Percentiles rank a stretch among this genome's conserved stretches.
Evolutionary conservation across 2,888 invertebrate species (phyloP).

Genomic region (Cecidostiba fungosa): DNA sequence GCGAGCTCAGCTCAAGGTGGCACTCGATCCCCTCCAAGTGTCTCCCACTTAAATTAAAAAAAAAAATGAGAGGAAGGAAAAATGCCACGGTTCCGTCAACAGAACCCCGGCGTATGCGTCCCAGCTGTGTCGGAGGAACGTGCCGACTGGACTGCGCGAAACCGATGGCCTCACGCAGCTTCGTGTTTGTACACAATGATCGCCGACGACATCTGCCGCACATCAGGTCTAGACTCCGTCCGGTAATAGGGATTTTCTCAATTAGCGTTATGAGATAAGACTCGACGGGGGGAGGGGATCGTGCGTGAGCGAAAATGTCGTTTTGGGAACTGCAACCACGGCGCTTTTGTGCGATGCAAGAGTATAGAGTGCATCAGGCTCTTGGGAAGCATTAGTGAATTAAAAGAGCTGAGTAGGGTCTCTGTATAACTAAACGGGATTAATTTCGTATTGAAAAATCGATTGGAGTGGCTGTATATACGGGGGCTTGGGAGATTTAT

Average conservation of each 20-base stretch:
- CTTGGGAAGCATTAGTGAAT: background rate
- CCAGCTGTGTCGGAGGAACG: background rate
- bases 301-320: background rate
- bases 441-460: conserved; percentile 10
- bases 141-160: background rate
- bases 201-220: conserved; percentile 13
- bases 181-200: conserved; percentile 9
- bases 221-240: background rate
- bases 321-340: background rate
- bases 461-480: background rate
- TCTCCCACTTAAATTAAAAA: background rate
- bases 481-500: background rate
- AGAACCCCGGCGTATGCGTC: background rate
- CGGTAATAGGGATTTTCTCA: background rate
- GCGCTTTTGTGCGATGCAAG: background rate
- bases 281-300: background rate
- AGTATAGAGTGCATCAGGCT: background rate
- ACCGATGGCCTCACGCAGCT: background rate
- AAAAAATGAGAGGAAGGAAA: background rate
- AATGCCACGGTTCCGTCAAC: background rate
- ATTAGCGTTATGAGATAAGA: background rate
- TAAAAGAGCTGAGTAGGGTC: background rate
- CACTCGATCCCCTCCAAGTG: background rate
- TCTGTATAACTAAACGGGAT: background rate
- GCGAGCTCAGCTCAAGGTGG: background rate